Conservation (phyloP, 2,113 vertebrate species). For the Arenaria interpres region DNA sequence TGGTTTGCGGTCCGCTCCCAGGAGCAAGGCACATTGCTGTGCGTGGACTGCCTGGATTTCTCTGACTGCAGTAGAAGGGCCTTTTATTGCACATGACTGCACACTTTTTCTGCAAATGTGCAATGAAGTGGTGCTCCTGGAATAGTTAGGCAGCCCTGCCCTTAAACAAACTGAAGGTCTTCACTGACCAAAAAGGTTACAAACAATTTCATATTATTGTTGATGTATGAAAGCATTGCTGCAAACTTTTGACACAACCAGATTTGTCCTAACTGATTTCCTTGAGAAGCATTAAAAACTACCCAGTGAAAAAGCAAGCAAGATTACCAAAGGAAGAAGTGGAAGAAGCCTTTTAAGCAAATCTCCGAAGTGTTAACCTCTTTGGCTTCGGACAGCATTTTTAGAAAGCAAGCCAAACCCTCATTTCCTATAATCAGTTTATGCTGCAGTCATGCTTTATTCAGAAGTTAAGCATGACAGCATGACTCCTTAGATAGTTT, state of each 20-base stretch:
- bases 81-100: not conserved
- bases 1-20: not conserved
- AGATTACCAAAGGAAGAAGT: not conserved
- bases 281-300: not conserved
- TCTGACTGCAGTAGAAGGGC: not conserved
- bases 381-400: slow-evolving; percentile 32
- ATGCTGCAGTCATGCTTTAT: slow-evolving; percentile 27
- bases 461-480: slow-evolving; percentile 30
- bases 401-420: slow-evolving; percentile 25
- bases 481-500: not conserved
- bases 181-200: not conserved
- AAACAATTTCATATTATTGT: not conserved
- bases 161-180: not conserved
- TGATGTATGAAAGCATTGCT: not conserved
- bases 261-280: not conserved
- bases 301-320: not conserved
- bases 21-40: not conserved
- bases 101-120: fast-evolving
- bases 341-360: slow-evolving; percentile 34
- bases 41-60: fast-evolving
- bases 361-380: slow-evolving; percentile 31
- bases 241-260: not conserved
- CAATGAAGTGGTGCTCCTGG: not conserved
- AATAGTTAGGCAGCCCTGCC: not conserved
- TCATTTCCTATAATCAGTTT: slow-evolving; percentile 29